phyloP scores from a whole-genome alignment of 2,113 vertebrate species.

The Dromaius novaehollandiae region DNA sequence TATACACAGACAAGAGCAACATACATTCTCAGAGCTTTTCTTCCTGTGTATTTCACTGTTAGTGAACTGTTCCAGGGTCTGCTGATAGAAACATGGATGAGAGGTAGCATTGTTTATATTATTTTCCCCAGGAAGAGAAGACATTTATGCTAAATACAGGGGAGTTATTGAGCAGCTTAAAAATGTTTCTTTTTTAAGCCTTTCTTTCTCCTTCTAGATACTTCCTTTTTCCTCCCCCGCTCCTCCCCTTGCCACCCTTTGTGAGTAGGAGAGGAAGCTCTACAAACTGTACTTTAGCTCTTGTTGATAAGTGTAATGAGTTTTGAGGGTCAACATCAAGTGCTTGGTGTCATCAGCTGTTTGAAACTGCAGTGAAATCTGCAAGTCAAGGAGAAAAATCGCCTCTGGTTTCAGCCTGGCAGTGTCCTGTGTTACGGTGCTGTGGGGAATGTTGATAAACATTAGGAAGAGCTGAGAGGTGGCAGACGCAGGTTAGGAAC shows the following conservation, averaged over 20 bases:
- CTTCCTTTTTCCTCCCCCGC: neutral
- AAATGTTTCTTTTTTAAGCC: neutral
- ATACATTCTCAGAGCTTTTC: constrained; percentile 1
- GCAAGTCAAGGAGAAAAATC: constrained; percentile 54
- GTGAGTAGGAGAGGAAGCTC: constrained; percentile 13
- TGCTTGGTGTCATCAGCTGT: constrained; percentile 60
- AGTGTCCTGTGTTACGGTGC: constrained; percentile 58
- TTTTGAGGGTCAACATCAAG: constrained; percentile 69
- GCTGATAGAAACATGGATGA: neutral
- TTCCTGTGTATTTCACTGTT: neutral
- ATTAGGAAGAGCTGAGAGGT: constrained; percentile 73
- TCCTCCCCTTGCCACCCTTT: neutral
- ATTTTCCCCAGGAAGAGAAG: constrained; percentile 42
- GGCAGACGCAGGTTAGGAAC: constrained; percentile 66
- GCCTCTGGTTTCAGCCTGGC: neutral
- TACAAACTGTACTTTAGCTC: constrained; percentile 41
- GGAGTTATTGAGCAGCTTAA: constrained; percentile 26
- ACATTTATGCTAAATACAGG: constrained; percentile 21
- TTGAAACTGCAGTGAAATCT: constrained; percentile 57
- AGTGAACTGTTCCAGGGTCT: constrained; percentile 9
- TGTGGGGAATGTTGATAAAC: constrained; percentile 78
- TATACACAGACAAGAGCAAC: neutral
- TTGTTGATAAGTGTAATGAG: constrained; percentile 70
- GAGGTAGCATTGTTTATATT: constrained; percentile 20
- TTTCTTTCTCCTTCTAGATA: constrained; percentile 41